These are phyloP conservation scores for Xylota sylvarum DNA, from an alignment of 2,888 invertebrate genomes.

Conservation along the genomic window DNA sequence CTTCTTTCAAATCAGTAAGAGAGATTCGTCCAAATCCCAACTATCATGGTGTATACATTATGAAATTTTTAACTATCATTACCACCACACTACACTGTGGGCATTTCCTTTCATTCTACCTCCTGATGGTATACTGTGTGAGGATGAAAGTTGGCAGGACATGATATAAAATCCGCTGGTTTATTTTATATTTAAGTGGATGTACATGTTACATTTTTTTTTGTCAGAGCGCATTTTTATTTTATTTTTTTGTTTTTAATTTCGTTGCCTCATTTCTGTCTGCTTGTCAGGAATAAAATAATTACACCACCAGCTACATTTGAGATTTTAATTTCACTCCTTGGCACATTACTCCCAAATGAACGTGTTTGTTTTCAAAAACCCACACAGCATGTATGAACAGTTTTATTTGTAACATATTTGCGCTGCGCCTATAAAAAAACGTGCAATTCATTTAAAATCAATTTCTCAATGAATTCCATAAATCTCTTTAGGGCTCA, in stretches of 20 bases:
- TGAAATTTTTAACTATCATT: conserved; percentile 46
- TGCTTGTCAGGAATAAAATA: conserved; percentile 45
- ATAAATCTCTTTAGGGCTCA: conserved; percentile 51
- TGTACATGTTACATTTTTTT: conserved; percentile 12
- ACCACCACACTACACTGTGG: conserved; percentile 36
- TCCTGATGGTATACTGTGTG: conserved; percentile 38
- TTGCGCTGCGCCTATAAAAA: conserved; percentile 6
- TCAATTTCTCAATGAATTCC: conserved; percentile 46
- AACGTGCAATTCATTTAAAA: conserved; percentile 27
- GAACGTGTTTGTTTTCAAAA: conserved; percentile 26
- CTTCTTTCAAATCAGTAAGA: conserved; percentile 56
- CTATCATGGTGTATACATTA: conserved; percentile 35
- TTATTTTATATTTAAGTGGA: conserved; percentile 25
- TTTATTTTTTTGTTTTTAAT: conserved; percentile 31
- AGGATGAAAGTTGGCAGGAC: conserved; percentile 43
- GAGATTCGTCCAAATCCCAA: conserved; percentile 46
- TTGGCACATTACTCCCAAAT: conserved; percentile 18
- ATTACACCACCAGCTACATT: conserved; percentile 24
- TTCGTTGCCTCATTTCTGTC: conserved; percentile 20
- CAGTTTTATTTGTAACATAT: conserved; percentile 8
- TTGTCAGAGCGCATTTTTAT: neutral
- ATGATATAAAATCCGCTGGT: conserved; percentile 30
- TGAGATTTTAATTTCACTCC: conserved; percentile 43
- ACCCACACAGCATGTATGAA: neutral
- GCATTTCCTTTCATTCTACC: conserved; percentile 40